phyloP scores from a whole-genome alignment of 2,888 invertebrate species.

The Selenia dentaria region DNA sequence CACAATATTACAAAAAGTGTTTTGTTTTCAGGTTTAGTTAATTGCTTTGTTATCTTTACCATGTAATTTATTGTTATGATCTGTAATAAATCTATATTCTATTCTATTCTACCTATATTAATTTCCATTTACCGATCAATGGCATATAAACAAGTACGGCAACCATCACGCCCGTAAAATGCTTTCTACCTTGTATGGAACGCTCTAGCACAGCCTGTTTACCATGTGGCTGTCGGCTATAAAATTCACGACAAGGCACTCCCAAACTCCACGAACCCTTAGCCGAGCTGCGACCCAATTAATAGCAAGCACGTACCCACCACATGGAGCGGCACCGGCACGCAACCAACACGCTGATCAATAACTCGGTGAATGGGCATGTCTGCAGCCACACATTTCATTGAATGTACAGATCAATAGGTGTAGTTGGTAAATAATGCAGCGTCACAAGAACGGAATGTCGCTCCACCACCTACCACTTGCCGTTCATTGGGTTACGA shows the following conservation, averaged over 20 bases:
- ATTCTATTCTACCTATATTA: too few species aligned
- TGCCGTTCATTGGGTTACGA: conserved; percentile 36
- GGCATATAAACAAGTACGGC: not conserved
- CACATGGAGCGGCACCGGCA: conserved; percentile 44
- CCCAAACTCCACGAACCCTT: conserved; percentile 25
- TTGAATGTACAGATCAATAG: conserved; percentile 49
- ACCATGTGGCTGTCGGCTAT: too few species aligned
- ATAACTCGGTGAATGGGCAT: conserved; percentile 51
- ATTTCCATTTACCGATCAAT: too few species aligned
- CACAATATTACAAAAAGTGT: too few species aligned
- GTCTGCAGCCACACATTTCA: conserved; percentile 38
- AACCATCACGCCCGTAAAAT: not conserved
- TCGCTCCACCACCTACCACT: conserved; percentile 38
- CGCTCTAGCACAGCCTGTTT: too few species aligned
- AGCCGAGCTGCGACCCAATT: conserved; percentile 63
- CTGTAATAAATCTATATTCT: too few species aligned
- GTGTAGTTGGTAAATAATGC: conserved; percentile 50
- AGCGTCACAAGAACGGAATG: conserved; percentile 51
- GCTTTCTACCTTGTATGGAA: conserved; percentile 4
- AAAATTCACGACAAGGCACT: conserved; percentile 25
- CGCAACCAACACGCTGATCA: conserved; percentile 46
- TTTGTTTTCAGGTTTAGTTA: too few species aligned
- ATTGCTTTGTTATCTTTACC: too few species aligned
- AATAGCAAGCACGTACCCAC: conserved; percentile 51
- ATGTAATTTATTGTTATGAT: too few species aligned